These are phyloP conservation scores for Sycophaga agraensis DNA, from an alignment of 1,140 invertebrate species.

Conservation along the genomic window DNA sequence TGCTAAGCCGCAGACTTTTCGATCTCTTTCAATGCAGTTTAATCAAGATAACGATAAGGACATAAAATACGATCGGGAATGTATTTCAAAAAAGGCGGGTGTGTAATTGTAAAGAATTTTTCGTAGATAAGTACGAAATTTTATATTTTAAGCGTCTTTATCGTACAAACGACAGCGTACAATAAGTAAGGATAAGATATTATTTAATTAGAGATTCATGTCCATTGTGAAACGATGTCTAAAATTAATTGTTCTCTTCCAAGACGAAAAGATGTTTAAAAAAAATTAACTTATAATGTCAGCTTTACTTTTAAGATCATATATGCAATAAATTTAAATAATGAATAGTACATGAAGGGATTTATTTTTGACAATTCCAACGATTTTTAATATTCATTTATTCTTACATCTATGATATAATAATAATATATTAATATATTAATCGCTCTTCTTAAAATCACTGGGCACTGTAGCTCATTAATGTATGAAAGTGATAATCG, in stretches of 20 bases:
- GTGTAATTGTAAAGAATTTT: conserved; percentile 10
- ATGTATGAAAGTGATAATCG: conserved; percentile 1
- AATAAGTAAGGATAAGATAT: too few relatives aligned
- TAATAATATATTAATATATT: conserved; percentile 13
- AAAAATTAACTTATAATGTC: not conserved
- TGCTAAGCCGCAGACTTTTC: too few relatives aligned
- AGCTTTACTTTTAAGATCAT: not conserved
- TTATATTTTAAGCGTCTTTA: not conserved
- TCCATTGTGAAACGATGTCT: too few relatives aligned
- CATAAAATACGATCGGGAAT: not conserved
- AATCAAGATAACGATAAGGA: not conserved
- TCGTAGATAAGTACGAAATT: not conserved
- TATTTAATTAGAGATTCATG: too few relatives aligned
- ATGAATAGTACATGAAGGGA: not conserved
- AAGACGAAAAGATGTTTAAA: too few relatives aligned
- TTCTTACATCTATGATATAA: conserved; percentile 13
- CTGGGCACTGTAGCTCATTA: conserved; percentile 9
- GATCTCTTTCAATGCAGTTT: not conserved
- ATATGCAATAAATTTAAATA: not conserved
- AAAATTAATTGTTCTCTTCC: too few relatives aligned
- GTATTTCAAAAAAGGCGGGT: not conserved
- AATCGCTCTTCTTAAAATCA: conserved; percentile 15
- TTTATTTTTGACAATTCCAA: not conserved
- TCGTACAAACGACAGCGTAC: not conserved
- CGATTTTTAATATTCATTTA: conserved; percentile 14